A percentile compares a stretch with the other conserved stretches of the same genome.
phyloP scores from a whole-genome alignment of 2,113 vertebrate species.

The Solea solea region DNA sequence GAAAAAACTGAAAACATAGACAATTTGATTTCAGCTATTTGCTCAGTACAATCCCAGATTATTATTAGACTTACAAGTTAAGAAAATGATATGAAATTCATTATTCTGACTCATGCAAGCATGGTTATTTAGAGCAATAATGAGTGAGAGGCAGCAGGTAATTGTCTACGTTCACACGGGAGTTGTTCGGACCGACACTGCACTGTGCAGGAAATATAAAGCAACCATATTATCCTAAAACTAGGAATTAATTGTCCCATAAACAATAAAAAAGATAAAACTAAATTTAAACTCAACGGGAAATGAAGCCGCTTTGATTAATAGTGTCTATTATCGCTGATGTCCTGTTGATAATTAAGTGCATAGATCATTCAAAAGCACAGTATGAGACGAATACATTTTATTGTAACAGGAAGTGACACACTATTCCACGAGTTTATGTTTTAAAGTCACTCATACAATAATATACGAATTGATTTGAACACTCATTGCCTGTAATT shows the following conservation, averaged over 20 bases:
- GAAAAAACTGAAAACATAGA: conserved; percentile 12
- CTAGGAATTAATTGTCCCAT: conserved; percentile 42
- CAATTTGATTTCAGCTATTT: conserved; percentile 31
- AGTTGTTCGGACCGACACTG: conserved; percentile 32
- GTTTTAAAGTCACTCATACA: too few relatives aligned
- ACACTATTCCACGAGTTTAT: too few relatives aligned
- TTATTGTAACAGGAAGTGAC: too few relatives aligned
- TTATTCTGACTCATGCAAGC: conserved; percentile 44
- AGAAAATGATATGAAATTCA: conserved; percentile 49
- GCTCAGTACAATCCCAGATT: conserved; percentile 24
- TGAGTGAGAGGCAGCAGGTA: conserved; percentile 58
- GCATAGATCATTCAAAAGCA: too few relatives aligned
- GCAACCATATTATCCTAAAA: conserved; percentile 25
- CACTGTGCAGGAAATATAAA: conserved; percentile 29
- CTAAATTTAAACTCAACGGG: conserved; percentile 40
- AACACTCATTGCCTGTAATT: too few relatives aligned
- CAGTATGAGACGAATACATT: too few relatives aligned
- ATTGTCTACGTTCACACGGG: conserved; percentile 50
- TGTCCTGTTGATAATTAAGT: too few relatives aligned
- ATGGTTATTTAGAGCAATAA: conserved; percentile 61
- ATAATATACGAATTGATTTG: too few relatives aligned
- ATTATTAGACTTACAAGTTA: conserved; percentile 24
- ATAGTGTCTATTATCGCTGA: not conserved
- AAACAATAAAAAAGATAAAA: conserved; percentile 37
- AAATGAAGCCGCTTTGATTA: conserved; percentile 42